Conservation (phyloP, 2,113 vertebrate species). For the Mirza zaza region DNA sequence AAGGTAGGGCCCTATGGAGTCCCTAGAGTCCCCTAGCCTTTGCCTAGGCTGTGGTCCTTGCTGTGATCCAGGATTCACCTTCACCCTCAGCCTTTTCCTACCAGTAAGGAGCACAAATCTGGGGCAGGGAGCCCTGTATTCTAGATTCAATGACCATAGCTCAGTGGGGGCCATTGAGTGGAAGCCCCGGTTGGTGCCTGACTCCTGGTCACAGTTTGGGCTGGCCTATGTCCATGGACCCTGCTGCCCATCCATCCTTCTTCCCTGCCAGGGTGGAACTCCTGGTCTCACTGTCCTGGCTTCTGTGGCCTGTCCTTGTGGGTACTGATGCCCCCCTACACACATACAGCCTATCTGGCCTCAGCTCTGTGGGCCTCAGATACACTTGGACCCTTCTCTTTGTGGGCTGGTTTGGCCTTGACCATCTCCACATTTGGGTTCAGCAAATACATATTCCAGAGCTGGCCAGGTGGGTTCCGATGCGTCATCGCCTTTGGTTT, state of each 20-base stretch:
- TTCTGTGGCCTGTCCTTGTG: background rate
- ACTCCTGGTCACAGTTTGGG: background rate
- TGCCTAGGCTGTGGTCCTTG: background rate
- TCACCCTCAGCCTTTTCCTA: background rate
- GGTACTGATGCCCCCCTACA: background rate
- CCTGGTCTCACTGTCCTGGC: background rate
- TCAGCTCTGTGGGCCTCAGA: background rate
- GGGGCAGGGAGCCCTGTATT: background rate
- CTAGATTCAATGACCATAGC: background rate
- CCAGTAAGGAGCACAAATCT: background rate
- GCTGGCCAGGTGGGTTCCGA: background rate
- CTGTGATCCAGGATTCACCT: background rate
- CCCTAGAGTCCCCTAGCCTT: background rate
- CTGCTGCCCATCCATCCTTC: background rate
- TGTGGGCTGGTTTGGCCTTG: background rate
- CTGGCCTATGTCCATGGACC: background rate
- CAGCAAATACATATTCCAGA: background rate
- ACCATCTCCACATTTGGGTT: background rate
- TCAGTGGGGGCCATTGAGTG: background rate
- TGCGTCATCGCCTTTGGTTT: background rate
- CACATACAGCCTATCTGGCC: background rate
- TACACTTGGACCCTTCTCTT: background rate
- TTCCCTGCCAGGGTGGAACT: background rate
- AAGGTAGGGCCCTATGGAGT: background rate
- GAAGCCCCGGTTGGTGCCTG: background rate